These are phyloP conservation scores for Ianthella basta DNA, from an alignment of 37 sponge, comb jelly and placozoan species.

Conservation along the genomic window DNA sequence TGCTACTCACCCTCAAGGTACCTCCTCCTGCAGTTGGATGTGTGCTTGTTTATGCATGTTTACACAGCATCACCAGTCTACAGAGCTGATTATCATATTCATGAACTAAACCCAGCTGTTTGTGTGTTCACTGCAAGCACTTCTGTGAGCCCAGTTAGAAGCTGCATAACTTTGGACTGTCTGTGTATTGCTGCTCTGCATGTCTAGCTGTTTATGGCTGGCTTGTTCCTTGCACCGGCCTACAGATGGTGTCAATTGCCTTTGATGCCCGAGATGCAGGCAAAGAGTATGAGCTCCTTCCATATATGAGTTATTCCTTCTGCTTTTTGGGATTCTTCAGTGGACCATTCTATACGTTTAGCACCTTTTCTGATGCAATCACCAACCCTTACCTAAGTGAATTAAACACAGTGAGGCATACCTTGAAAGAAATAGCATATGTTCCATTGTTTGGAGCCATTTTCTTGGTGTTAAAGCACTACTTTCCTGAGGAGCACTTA, in stretches of 20 bases:
- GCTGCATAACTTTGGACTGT: too few species aligned
- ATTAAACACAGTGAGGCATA: neutral
- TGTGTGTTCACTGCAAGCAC: too few species aligned
- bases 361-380: conserved; percentile 32
- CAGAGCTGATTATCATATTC: too few species aligned
- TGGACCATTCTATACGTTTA: conserved; percentile 61
- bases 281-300: conserved; percentile 5
- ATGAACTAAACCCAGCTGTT: too few species aligned
- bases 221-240: too few species aligned
- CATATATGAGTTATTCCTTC: conserved; percentile 57
- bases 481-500: conserved; percentile 46
- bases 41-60: too few species aligned
- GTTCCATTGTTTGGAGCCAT: conserved; percentile 44
- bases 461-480: conserved; percentile 21
- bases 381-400: conserved; percentile 15
- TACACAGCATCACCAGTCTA: too few species aligned
- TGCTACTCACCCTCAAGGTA: conserved; percentile 44
- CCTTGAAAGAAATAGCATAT: conserved; percentile 23
- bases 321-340: conserved; percentile 70
- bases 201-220: too few species aligned
- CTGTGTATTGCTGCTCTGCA: too few species aligned
- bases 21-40: too few species aligned
- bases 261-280: conserved; percentile 15
- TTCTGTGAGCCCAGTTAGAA: too few species aligned
- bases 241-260: conserved; percentile 34